These are phyloP conservation scores for Lathamus discolor DNA, from an alignment of 2,113 vertebrate species.

Conservation along the genomic window DNA sequence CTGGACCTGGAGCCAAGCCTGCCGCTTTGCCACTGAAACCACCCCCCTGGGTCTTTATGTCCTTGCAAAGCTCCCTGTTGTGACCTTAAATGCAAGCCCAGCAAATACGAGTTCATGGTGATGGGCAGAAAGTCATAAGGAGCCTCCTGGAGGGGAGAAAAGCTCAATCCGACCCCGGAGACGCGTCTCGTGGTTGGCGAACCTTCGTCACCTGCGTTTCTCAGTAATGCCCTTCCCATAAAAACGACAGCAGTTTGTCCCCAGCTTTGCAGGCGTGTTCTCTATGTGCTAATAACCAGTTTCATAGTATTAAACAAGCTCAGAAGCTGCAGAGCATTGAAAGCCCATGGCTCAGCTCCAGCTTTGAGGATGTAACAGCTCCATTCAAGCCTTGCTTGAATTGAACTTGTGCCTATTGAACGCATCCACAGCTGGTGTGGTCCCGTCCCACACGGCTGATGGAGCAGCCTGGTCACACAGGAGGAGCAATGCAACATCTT, in stretches of 20 bases:
- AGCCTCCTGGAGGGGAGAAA: background rate
- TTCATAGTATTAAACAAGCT: background rate
- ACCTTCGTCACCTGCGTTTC: background rate
- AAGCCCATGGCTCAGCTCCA: background rate
- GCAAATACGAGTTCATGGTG: background rate
- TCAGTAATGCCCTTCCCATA: rapidly evolving
- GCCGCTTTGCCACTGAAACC: rapidly evolving
- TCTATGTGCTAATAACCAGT: background rate
- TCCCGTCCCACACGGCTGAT: background rate
- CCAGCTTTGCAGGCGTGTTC: background rate
- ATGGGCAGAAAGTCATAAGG: background rate
- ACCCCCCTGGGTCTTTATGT: rapidly evolving
- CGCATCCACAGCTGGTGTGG: background rate
- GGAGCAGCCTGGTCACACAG: background rate
- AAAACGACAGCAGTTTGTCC: background rate
- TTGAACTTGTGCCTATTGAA: rapidly evolving
- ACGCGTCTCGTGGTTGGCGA: background rate
- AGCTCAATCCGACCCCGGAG: background rate
- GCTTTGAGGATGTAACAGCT: background rate
- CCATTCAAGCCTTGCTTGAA: background rate
- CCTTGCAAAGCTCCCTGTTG: background rate
- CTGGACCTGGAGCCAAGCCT: rapidly evolving
- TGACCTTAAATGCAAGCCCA: background rate
- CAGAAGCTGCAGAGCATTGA: background rate
- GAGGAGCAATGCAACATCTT: background rate